Evolutionary conservation across 2,113 vertebrate species (phyloP).

Genomic region (Vanacampus margaritifer): DNA sequence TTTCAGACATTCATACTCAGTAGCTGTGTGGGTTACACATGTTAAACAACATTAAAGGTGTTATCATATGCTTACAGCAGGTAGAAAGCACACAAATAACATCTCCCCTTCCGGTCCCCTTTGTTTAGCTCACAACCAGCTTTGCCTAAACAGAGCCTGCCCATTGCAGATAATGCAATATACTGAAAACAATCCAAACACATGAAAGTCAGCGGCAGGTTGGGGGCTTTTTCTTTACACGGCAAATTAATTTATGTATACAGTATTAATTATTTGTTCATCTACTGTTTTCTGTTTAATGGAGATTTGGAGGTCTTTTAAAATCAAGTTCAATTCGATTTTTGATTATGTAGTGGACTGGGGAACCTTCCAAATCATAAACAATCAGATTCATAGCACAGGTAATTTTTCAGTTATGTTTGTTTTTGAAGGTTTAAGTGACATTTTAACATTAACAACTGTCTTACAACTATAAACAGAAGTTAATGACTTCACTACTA

Average conservation of each 20-base stretch:
- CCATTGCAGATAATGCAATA: slow-evolving; percentile 15
- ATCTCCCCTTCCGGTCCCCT: slow-evolving; percentile 8
- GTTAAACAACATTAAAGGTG: slow-evolving; percentile 22
- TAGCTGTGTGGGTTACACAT: slow-evolving; percentile 25
- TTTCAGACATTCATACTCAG: neutral
- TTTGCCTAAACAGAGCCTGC: slow-evolving; percentile 1
- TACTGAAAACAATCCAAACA: neutral
- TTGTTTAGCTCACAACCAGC: neutral
- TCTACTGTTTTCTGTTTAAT: neutral
- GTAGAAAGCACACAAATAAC: slow-evolving; percentile 12
- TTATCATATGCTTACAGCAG: slow-evolving; percentile 13
- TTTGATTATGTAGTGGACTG: too few species aligned
- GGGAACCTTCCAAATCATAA: too few species aligned
- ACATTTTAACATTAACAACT: too few species aligned
- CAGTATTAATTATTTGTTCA: neutral
- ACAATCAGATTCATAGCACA: too few species aligned
- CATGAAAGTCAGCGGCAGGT: neutral
- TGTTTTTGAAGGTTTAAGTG: too few species aligned
- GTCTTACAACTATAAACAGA: too few species aligned
- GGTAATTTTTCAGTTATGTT: too few species aligned
- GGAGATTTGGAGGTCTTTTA: too few species aligned
- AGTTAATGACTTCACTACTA: neutral
- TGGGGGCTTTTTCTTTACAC: neutral
- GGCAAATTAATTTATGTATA: neutral
- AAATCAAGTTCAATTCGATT: too few species aligned